Evolutionary conservation across 1,140 invertebrate species (phyloP), one percentile per base, ranked within the genome.

Genomic region (Drosophila sp.): DNA sequence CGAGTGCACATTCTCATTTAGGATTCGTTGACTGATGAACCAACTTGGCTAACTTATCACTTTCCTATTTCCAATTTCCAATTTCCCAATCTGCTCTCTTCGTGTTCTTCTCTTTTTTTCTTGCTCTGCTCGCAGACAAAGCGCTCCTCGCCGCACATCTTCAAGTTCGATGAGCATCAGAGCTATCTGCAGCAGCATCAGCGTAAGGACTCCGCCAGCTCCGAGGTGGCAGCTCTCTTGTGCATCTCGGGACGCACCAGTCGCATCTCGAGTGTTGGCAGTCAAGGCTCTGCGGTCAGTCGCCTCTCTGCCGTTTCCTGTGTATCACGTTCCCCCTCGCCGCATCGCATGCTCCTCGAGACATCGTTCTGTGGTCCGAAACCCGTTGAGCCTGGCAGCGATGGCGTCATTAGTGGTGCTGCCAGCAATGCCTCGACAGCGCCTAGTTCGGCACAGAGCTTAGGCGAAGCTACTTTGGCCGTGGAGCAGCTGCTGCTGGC

Each of bases 341-440:
- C 97, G 4, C 96, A 97, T 92, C 96, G 96, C 92, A 97, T 97
- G 94, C 92, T 97, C 16, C 93, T 97, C 16, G 97, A 97, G 92
- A 97, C 97, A 0, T 97, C 96, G 0, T 97, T 97, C 90, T 97
- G 96, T 84, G 97, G 97, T 0, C 95, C 95, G 50, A 96, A 96
- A 79, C 95, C 95, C 0, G 92, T 94, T n/a, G 93, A 94, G 71
- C 92, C 91, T 29, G 93, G 93, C 25, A 92, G 91, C 2, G 77
- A 72, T 36, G 75, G 50, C 2, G 65, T 18, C 0, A 36, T 46
- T 1, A 50, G 59, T n/a, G 76, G 69, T 0, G 45, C 54, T 0
- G 45, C 54, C 1, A 82, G 82, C 48, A 58, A 66, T 38, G 78
- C 83, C 53, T 76, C 82, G 3, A 82, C 83, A 0, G 76, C 72